Evolutionary conservation across 2,888 invertebrate genomes (phyloP).

Genomic region (Trachelus troglodyta): DNA sequence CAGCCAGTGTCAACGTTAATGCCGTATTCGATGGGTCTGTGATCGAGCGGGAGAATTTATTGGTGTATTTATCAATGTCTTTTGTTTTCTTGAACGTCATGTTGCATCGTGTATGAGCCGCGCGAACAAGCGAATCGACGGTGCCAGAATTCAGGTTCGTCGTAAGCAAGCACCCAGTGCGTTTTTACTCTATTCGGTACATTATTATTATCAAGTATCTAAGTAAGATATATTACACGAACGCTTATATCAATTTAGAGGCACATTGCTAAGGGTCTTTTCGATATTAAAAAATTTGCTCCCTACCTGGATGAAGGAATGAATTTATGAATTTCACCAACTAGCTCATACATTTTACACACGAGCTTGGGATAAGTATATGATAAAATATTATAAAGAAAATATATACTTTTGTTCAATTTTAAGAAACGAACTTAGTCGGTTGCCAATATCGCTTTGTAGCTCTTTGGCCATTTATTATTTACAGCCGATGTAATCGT

Average conservation of each 20-base stretch:
- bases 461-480: neutral
- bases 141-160: slow-evolving; percentile 52
- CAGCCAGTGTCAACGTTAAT: slow-evolving; percentile 49
- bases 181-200: slow-evolving; percentile 23
- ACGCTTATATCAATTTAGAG: slow-evolving; percentile 64
- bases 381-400: slow-evolving; percentile 29
- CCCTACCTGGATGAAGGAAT: slow-evolving; percentile 56
- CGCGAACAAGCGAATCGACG: slow-evolving; percentile 44
- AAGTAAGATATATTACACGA: slow-evolving; percentile 50
- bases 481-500: neutral
- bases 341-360: neutral
- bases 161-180: slow-evolving; percentile 42
- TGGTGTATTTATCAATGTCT: neutral
- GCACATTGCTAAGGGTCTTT: slow-evolving; percentile 63
- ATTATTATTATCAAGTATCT: slow-evolving; percentile 31
- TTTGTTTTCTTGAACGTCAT: neutral
- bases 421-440: slow-evolving; percentile 19
- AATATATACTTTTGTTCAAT: slow-evolving; percentile 32
- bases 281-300: slow-evolving; percentile 56
- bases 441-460: neutral
- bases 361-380: slow-evolving; percentile 22
- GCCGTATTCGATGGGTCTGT: slow-evolving; percentile 41
- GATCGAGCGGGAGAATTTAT: slow-evolving; percentile 35
- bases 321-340: slow-evolving; percentile 10
- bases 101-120: neutral